Evolutionary conservation across 2,113 vertebrate genomes (phyloP), one percentile per base, ranked within the genome.

Genomic region (Bungarus multicinctus): DNA sequence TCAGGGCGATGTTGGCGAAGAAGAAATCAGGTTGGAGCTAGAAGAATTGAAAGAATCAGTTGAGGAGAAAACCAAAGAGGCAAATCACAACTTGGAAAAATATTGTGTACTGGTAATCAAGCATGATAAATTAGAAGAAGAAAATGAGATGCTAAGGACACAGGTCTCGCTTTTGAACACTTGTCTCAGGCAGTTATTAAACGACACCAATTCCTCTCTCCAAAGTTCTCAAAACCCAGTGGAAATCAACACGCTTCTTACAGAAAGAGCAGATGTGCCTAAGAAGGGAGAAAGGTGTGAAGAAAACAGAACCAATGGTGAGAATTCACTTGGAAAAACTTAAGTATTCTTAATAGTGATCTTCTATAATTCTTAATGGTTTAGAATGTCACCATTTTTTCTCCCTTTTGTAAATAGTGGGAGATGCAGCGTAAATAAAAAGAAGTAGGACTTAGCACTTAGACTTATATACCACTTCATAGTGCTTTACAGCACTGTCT

Each of bases 21-120:
- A 97, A 88, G 96, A 97, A 95, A 95, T 96, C 2, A 92, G 96
- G 47, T 57, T 96, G 3, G 98, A 99, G 93, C 27, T 99, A 60
- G 96, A 98, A 88, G 98, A 98, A 92, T 93, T 99, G n/a, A 98
- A 97, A 89, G 96, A 97, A 95, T 92, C 94, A 45, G 81, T 97
- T 50, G 98, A 99, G 95, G 96, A 97, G 91, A 99, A 98, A 96
- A 97, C 95, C 87, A 97, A 74, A 93, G 99, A 99, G 95, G 98
- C 98, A 0, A 98, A 99, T 0, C 98, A 99, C 53, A 98, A 98
- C 97, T 94, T 99, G 95, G 98, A 98, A n/a, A 99, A 99, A 96
- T 99, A 99, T 97, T 99, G 98, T 94, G 97, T 95, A 93, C 92
- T 99, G 88, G 98, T 99, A 92, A 96, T 99, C 90, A 97, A 97